A percentile compares a stretch with the other conserved stretches of the same genome.
phyloP scores from a whole-genome alignment of 2,888 invertebrate genomes.

The Athripsodes cinereus region DNA sequence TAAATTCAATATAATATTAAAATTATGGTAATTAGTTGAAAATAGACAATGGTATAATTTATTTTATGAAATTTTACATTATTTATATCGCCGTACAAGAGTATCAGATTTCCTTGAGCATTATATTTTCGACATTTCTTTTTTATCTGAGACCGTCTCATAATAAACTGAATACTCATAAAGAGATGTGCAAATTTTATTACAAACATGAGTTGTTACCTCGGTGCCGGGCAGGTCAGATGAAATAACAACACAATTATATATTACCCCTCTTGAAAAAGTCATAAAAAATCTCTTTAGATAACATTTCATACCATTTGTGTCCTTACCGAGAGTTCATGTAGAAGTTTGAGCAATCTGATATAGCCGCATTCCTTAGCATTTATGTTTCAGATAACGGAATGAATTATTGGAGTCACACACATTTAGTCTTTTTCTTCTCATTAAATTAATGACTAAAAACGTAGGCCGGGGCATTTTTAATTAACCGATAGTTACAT shows the following conservation, averaged over 20 bases:
- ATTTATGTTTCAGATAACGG: background rate
- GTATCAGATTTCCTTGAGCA: too few relatives aligned
- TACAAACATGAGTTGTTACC: too few relatives aligned
- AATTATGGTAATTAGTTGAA: too few relatives aligned
- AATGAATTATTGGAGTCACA: conserved; percentile 2
- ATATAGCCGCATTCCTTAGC: background rate
- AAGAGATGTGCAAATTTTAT: too few relatives aligned
- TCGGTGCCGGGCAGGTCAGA: too few relatives aligned
- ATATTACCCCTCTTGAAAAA: background rate
- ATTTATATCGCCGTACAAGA: too few relatives aligned
- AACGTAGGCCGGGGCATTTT: background rate
- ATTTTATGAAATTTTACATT: too few relatives aligned
- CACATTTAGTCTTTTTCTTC: background rate
- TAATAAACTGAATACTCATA: too few relatives aligned
- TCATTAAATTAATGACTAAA: conserved; percentile 1
- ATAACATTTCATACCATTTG: conserved; percentile 1
- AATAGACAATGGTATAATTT: too few relatives aligned
- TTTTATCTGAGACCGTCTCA: too few relatives aligned
- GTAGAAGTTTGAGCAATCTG: background rate
- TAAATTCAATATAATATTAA: too few relatives aligned
- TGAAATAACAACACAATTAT: background rate
- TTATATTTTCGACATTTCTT: too few relatives aligned
- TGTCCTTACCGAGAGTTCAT: background rate
- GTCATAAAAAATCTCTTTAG: conserved; percentile 1
- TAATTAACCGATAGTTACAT: background rate